phyloP scores from a whole-genome alignment of 2,888 invertebrate genomes.

The Erebia epiphron region DNA sequence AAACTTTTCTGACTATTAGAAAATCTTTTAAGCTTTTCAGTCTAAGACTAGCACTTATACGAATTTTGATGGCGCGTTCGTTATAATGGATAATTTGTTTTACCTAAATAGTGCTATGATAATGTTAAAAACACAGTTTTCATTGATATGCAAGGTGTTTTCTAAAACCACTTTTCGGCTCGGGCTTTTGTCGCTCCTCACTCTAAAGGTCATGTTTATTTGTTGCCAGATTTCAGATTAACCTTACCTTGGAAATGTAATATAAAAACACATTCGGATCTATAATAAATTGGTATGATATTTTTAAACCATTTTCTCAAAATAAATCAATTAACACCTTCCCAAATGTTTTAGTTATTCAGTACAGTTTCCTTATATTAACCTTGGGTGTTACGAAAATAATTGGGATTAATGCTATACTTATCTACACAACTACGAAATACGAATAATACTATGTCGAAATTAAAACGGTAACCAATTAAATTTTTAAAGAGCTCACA shows the following conservation, averaged over 20 bases:
- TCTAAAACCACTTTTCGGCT: not conserved
- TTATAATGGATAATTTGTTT: no score
- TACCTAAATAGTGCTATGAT: no score
- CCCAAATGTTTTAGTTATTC: slow-evolving; percentile 1
- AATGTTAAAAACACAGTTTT: not conserved
- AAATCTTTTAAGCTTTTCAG: no score
- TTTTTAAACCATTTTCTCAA: slow-evolving; percentile 12
- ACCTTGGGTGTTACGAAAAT: slow-evolving; percentile 11
- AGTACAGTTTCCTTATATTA: slow-evolving; percentile 12
- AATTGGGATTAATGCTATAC: not conserved
- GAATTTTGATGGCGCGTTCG: no score
- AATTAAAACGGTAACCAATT: no score
- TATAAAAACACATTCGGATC: slow-evolving; percentile 32
- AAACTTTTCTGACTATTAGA: no score
- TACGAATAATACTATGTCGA: no score
- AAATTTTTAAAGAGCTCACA: no score
- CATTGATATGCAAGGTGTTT: no score
- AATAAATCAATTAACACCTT: slow-evolving; percentile 4
- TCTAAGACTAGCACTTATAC: no score
- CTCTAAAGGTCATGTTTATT: slow-evolving; percentile 44
- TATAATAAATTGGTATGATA: slow-evolving; percentile 26
- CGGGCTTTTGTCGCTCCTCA: slow-evolving; percentile 47
- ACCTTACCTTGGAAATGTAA: slow-evolving; percentile 63
- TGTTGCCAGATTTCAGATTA: slow-evolving; percentile 46
- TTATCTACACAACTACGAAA: no score